phyloP scores from a whole-genome alignment of 1,140 invertebrate species.

The Cherax quadricarinatus region DNA sequence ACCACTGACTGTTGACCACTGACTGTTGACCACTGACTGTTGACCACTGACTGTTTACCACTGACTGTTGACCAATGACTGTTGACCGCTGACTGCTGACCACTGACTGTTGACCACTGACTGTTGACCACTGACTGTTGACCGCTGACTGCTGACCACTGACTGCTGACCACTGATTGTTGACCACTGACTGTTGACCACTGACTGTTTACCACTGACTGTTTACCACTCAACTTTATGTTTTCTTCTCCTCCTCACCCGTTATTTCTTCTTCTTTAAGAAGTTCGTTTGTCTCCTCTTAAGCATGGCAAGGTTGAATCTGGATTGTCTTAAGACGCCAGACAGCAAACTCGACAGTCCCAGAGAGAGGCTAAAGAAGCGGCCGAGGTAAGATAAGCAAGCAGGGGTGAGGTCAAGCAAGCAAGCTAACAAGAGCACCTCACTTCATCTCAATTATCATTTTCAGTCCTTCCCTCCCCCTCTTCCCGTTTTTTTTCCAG shows the following conservation, averaged over 20 bases:
- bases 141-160: no score
- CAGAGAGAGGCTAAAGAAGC: conserved; percentile 67
- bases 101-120: no score
- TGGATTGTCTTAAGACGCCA: conserved; percentile 70
- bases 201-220: conserved; percentile 1
- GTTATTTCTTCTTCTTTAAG: conserved; percentile 2
- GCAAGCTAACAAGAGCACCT: no score
- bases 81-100: no score
- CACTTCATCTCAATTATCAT: background rate
- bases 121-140: no score
- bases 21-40: no score
- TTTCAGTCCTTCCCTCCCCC: background rate
- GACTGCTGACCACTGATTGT: background rate
- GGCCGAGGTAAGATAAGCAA: conserved; percentile 56
- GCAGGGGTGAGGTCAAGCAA: background rate
- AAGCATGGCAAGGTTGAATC: conserved; percentile 69
- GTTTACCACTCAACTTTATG: background rate
- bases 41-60: no score
- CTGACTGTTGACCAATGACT: no score
- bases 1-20: no score
- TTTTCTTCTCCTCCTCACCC: background rate
- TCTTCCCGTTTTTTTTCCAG: background rate
- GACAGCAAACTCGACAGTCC: conserved; percentile 63
- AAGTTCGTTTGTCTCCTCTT: conserved; percentile 50
- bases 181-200: background rate